Evolutionary conservation across 1,140 invertebrate genomes (phyloP), one percentile per base, ranked within the genome.

Genomic region (Elymnias hypermnestra): DNA sequence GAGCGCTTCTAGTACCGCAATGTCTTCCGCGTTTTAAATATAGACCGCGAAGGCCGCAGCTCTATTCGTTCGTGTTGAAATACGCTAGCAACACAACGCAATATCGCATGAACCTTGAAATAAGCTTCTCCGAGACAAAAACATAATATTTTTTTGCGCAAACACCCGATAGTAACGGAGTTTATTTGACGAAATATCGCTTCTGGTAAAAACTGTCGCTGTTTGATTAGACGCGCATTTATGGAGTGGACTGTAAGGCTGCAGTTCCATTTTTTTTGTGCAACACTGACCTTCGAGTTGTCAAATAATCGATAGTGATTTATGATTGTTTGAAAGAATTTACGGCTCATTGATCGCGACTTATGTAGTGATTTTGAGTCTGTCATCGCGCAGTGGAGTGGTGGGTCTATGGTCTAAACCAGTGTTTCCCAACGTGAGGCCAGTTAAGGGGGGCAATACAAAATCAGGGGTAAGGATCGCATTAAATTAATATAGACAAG

Each of bases 11-110:
- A 74, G 62, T 74, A 61, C 67, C 68, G 72, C 72, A 76, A 69
- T 72, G 70, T 67, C 76, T 84, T 84, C 81, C 81, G 81, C 64
- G 72, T 83, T 74, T 63, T 82, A 84, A 77, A 84, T 84, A 79
- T 84, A 84, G 81, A 65, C 44, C 56, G 62, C 65, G 78, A 84
- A 84, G 81, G 81, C 67, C 77, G 65, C 36, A 54, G 44, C 62
- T 69, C 72, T 68, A 72, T 76, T 72, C 59, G 70, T 57, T 57
- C 48, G 57, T 55, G 58, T 66, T 67, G 56, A 69, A 77, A 72
- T 56, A 61, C 57, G 53, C 55, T 57, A 53, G 51, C 51, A 45
- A 33, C 14, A 56, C 50, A 57, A 50, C 52, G 50, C 53, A 57
- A 54, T 53, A 57, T 52, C 54, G 48, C 53, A 46, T 54, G 53